Evolutionary conservation across 2,797 vertebrate genomes (phyloP).

Genomic region (Loriculus beryllinus): DNA sequence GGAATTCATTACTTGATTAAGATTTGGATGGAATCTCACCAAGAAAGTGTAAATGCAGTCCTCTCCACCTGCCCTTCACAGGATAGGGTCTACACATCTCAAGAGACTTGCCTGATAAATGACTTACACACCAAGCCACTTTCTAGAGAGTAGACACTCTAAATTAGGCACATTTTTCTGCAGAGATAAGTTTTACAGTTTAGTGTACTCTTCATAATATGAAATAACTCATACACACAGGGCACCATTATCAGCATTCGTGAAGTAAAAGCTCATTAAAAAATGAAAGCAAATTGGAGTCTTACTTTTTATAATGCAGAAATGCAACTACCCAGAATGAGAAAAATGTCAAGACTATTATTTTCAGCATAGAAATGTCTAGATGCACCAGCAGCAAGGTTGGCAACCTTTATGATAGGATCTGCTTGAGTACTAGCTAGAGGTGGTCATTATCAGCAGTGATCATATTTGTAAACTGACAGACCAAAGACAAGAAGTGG

Average conservation of each 20-base stretch:
- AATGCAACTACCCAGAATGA: not conserved
- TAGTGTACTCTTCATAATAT: not conserved
- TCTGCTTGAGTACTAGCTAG: not conserved
- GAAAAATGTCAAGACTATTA: not conserved
- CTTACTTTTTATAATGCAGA: not conserved
- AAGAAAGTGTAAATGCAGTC: not conserved
- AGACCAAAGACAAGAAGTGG: not conserved
- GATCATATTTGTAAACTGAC: not conserved
- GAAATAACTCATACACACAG: not conserved
- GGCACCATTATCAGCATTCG: not conserved
- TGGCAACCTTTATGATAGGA: not conserved
- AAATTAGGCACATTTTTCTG: not conserved
- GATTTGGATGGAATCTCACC: not conserved
- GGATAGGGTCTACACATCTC: not conserved
- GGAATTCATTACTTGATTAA: not conserved
- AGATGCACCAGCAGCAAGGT: not conserved
- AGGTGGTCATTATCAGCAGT: not conserved
- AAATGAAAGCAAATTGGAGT: not conserved
- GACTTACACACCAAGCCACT: not conserved
- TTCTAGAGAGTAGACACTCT: not conserved
- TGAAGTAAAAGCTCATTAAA: not conserved
- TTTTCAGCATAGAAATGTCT: not conserved
- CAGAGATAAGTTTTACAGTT: not conserved
- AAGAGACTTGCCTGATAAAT: not conserved
- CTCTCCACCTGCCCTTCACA: not conserved